Percentiles rank a stretch among this genome's conserved stretches.
These are phyloP conservation scores for Himalopsyche anomala DNA, from an alignment of 2,888 invertebrate genomes.

Conservation along the genomic window DNA sequence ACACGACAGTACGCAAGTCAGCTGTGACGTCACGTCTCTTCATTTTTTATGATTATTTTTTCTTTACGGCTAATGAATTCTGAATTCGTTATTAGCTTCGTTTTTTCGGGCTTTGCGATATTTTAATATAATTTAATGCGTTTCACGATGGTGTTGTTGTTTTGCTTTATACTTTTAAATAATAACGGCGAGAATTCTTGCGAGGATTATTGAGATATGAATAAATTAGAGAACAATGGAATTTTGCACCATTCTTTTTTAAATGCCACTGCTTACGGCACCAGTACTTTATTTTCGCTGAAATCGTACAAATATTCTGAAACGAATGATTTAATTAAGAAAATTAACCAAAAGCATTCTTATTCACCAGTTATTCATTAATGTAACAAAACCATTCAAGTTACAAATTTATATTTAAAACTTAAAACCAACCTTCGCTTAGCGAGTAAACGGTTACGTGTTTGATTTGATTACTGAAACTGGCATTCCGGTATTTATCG, in stretches of 20 bases:
- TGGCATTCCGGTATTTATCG: too few species aligned
- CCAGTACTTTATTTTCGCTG: background rate
- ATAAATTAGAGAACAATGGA: background rate
- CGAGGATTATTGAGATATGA: conserved; percentile 19
- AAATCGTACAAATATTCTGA: too few species aligned
- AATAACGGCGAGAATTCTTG: conserved; percentile 17
- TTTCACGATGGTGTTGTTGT: conserved; percentile 29
- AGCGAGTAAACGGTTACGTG: too few species aligned
- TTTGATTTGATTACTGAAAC: too few species aligned
- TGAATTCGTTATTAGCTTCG: conserved; percentile 30
- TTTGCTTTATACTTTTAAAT: conserved; percentile 22
- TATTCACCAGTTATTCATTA: too few species aligned
- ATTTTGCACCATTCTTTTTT: conserved; percentile 5
- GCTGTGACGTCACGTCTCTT: conserved; percentile 45
- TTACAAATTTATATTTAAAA: too few species aligned
- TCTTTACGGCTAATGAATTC: conserved; percentile 45
- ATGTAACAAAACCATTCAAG: too few species aligned
- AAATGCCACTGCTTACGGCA: background rate
- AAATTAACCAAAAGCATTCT: too few species aligned
- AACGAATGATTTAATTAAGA: too few species aligned
- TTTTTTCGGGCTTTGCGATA: conserved; percentile 10
- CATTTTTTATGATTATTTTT: conserved; percentile 45
- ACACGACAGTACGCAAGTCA: conserved; percentile 22
- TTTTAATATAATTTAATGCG: conserved; percentile 33
- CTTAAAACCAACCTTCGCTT: too few species aligned